phyloP scores from a whole-genome alignment of 1,140 invertebrate species.

The Mylabris phalerata region DNA sequence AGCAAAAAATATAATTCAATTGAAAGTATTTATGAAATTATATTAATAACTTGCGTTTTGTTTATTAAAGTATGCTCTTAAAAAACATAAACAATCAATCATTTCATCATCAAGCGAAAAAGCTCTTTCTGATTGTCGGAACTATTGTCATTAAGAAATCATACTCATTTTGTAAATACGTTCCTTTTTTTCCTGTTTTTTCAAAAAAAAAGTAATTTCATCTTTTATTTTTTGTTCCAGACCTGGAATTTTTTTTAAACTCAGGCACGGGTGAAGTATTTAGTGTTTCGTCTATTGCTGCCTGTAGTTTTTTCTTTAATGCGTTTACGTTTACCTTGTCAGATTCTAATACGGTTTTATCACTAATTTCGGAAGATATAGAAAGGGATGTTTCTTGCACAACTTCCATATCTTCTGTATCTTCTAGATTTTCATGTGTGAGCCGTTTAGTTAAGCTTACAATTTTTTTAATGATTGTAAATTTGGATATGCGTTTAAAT shows the following conservation, averaged over 20 bases:
- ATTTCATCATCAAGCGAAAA: conserved; percentile 2
- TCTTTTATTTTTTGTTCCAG: conserved; percentile 15
- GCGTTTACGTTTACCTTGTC: conserved; percentile 8
- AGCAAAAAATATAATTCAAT: conserved; percentile 3
- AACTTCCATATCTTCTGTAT: conserved; percentile 15
- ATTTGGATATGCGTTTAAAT: conserved; percentile 16
- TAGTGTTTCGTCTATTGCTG: conserved; percentile 8
- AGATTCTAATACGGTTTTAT: conserved; percentile 11
- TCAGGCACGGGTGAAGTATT: conserved; percentile 6
- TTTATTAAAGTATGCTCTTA: conserved; percentile 4
- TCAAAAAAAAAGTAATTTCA: conserved; percentile 18
- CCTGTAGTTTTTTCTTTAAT: conserved; percentile 8
- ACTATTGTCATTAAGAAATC: conserved; percentile 25
- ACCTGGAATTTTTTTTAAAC: conserved; percentile 15
- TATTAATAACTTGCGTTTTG: conserved; percentile 2
- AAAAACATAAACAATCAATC: conserved; percentile 2
- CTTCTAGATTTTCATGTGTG: conserved; percentile 13
- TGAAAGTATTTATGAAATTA: conserved; percentile 1
- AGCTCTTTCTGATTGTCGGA: conserved; percentile 18
- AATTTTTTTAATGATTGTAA: conserved; percentile 18
- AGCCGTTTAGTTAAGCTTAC: conserved; percentile 15
- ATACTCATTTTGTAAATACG: conserved; percentile 22
- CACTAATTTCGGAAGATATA: conserved; percentile 6
- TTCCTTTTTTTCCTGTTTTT: conserved; percentile 21
- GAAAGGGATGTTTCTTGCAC: conserved; percentile 2